Evolutionary conservation across 1,140 invertebrate genomes (phyloP), one percentile per base, ranked within the genome.

Genomic region (Tigriopus japonicus): DNA sequence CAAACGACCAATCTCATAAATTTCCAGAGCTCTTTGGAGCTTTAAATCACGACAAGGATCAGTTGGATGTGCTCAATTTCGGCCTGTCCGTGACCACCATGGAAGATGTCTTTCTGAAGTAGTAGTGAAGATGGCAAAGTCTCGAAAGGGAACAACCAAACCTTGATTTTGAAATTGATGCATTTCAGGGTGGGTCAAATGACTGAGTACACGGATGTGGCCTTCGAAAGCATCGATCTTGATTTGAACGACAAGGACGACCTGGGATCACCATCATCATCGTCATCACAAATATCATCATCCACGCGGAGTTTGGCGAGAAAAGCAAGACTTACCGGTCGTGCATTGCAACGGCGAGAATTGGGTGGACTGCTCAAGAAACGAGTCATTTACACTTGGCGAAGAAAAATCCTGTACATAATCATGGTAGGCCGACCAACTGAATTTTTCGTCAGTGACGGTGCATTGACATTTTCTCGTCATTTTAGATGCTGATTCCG

Each of bases 101-200:
- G 56, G 56, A 58, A 42, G 56, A 58, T 42, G 56, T 58, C n/a
- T 58, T 58, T 41, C 40, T 58, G 1, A 58, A 58, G 56, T 35
- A 35, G 14, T 42, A 23, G 3, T 40, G 24, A 52, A 58, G 12
- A 40, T 15, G 3, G 15, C 24, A 24, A 55, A n/a, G n/a, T 23
- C 53, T 19, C 28, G 6, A 5, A 6, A 24, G 21, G 45, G n/a
- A 49, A 3, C 21, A 49, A 49, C 21, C 5, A 49, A 6, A 49
- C n/a, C n/a, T n/a, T n/a, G n/a, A n/a, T n/a, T 49, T 6, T 6
- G 6, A 17, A 17, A 49, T 49, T 49, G n/a, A 21, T 6, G 2
- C 21, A 5, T 49, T 15, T 17, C n/a, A 49, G 45, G 45, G 45
- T 49, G n/a, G 45, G 45, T 21, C n/a, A 15, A 15, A 49, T 49